Percentiles rank a stretch among this genome's conserved stretches.
Conservation (phyloP, 2,797 vertebrate genomes). For the Adelosebastes latens region DNA sequence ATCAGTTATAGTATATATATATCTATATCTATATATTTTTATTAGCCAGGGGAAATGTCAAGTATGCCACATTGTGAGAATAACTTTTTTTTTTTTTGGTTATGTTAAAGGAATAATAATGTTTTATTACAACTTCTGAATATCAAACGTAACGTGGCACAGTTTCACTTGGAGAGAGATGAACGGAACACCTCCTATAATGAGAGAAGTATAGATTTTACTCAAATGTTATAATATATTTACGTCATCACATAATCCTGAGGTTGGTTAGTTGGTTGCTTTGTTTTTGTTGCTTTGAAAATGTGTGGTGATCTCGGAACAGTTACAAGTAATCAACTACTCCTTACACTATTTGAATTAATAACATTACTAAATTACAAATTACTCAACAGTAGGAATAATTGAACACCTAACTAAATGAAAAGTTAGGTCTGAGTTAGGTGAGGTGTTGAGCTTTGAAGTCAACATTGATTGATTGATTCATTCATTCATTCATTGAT, state of each 20-base stretch:
- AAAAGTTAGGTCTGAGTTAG: neutral
- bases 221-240: neutral
- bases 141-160: slow-evolving; percentile 1
- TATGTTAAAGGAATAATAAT: slow-evolving; percentile 14
- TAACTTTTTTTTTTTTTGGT: neutral
- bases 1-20: slow-evolving; percentile 30
- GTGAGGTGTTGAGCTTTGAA: neutral
- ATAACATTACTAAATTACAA: neutral
- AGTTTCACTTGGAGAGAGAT: neutral
- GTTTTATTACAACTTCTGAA: slow-evolving; percentile 2
- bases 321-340: too few relatives aligned
- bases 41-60: slow-evolving; percentile 39
- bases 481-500: neutral
- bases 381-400: neutral
- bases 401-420: neutral
- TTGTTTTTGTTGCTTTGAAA: neutral
- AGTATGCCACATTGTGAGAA: slow-evolving; percentile 10
- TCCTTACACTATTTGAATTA: too few relatives aligned
- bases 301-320: neutral
- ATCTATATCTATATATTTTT: slow-evolving; percentile 19
- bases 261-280: neutral
- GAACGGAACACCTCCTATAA: neutral
- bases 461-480: neutral
- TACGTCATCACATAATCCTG: neutral
- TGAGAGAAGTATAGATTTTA: neutral